phyloP scores from a whole-genome alignment of 2,888 invertebrate genomes.

The Malachius bipustulatus region DNA sequence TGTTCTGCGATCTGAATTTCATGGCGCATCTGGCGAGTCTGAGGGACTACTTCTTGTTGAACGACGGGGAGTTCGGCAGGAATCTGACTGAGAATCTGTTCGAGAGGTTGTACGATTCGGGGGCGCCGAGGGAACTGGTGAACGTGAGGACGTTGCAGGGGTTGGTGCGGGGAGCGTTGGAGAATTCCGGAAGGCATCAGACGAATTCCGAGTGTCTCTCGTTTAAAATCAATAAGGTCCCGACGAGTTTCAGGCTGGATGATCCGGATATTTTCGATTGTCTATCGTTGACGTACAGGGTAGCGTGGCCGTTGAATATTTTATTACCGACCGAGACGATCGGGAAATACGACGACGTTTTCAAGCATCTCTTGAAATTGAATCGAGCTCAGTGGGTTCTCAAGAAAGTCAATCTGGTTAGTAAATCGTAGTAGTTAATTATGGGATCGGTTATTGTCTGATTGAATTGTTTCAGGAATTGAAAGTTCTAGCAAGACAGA shows the following conservation, averaged over 20 bases:
- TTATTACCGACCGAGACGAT: slow-evolving; percentile 60
- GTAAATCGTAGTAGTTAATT: slow-evolving; percentile 12
- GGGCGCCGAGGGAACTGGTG: slow-evolving; percentile 53
- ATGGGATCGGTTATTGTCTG: not conserved
- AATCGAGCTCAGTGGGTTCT: slow-evolving; percentile 65
- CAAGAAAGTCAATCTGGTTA: slow-evolving; percentile 54
- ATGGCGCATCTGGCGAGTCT: slow-evolving; percentile 60
- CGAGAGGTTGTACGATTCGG: slow-evolving; percentile 50
- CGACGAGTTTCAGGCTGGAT: slow-evolving; percentile 49
- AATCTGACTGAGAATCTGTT: slow-evolving; percentile 61
- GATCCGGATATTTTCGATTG: slow-evolving; percentile 57
- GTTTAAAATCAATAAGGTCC: slow-evolving; percentile 49
- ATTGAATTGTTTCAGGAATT: too few species aligned
- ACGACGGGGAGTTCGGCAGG: slow-evolving; percentile 69
- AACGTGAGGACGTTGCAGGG: slow-evolving; percentile 57
- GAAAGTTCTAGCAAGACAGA: slow-evolving; percentile 37
- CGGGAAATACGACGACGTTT: slow-evolving; percentile 58
- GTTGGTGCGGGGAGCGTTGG: slow-evolving; percentile 56
- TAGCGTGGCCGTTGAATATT: slow-evolving; percentile 69
- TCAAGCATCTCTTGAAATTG: slow-evolving; percentile 63
- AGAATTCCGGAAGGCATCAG: slow-evolving; percentile 50
- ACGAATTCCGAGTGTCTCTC: slow-evolving; percentile 51
- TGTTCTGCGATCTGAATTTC: slow-evolving; percentile 52
- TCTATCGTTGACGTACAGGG: slow-evolving; percentile 55
- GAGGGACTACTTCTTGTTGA: slow-evolving; percentile 65